These are phyloP conservation scores for Ceyx margarethae DNA, from an alignment of 2,113 vertebrate genomes.

Conservation along the genomic window DNA sequence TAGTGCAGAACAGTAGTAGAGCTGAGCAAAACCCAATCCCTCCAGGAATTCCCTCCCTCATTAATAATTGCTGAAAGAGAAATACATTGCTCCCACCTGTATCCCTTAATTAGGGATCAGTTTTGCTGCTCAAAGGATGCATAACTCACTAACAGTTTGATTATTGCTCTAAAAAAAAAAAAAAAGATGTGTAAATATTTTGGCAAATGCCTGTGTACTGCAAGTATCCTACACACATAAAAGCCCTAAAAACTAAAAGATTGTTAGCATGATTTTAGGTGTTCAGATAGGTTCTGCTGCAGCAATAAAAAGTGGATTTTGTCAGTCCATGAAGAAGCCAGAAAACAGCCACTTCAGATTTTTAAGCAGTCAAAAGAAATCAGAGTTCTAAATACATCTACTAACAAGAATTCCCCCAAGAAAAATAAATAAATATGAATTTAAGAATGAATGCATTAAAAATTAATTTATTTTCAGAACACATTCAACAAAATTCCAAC, in stretches of 20 bases:
- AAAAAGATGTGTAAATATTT: neutral
- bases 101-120: neutral
- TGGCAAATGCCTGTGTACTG: neutral
- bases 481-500: neutral
- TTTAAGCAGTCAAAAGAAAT: neutral
- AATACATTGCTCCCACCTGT: neutral
- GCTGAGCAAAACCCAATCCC: neutral
- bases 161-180: neutral
- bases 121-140: neutral
- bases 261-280: neutral
- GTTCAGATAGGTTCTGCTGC: neutral
- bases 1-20: conserved; percentile 20
- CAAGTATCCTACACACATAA: neutral
- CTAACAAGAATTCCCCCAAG: neutral
- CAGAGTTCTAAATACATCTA: neutral
- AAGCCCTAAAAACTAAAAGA: neutral
- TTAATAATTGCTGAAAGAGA: conserved; percentile 29
- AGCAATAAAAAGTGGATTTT: neutral
- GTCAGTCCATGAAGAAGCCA: neutral
- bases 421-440: neutral
- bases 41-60: conserved; percentile 20
- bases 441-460: neutral
- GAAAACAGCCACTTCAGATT: neutral
- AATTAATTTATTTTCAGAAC: neutral
- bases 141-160: neutral